A percentile compares a stretch with the other conserved stretches of the same genome.
Conservation (phyloP, 23 tunicate species). For the Halocynthia aurantium region DNA sequence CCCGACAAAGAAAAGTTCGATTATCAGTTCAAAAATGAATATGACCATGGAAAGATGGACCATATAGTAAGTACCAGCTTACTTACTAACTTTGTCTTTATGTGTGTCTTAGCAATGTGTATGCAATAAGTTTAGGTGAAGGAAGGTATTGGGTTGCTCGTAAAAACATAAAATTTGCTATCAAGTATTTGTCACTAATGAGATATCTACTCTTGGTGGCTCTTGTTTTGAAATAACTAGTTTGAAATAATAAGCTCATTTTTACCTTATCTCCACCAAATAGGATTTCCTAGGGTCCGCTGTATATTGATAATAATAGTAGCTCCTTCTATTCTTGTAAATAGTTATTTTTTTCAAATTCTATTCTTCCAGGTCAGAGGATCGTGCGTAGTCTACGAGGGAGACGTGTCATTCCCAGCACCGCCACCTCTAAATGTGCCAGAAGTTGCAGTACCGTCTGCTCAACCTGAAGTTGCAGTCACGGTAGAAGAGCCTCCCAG, state of each 20-base stretch:
- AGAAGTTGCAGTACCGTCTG: constrained; percentile 36
- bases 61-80: constrained; percentile 62
- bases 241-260: too few species aligned
- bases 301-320: background rate
- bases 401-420: constrained; percentile 59
- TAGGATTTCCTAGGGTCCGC: too few species aligned
- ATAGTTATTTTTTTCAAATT: background rate
- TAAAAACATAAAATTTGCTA: background rate
- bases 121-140: background rate
- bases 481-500: constrained; percentile 34
- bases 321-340: too few species aligned
- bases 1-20: constrained; percentile 80
- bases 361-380: constrained; percentile 56
- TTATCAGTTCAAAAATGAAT: constrained; percentile 76
- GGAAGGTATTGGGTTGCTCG: background rate
- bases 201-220: too few species aligned
- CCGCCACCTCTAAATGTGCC: constrained; percentile 70
- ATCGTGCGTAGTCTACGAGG: constrained; percentile 80
- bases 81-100: background rate
- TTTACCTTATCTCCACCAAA: too few species aligned
- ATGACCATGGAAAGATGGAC: constrained; percentile 82
- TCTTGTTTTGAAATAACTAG: too few species aligned
- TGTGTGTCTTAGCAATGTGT: background rate
- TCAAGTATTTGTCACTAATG: too few species aligned
- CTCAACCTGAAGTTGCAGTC: constrained; percentile 20